These are phyloP conservation scores for Condylura cristata DNA, from an alignment of 2,113 vertebrate genomes.

Conservation along the genomic window DNA sequence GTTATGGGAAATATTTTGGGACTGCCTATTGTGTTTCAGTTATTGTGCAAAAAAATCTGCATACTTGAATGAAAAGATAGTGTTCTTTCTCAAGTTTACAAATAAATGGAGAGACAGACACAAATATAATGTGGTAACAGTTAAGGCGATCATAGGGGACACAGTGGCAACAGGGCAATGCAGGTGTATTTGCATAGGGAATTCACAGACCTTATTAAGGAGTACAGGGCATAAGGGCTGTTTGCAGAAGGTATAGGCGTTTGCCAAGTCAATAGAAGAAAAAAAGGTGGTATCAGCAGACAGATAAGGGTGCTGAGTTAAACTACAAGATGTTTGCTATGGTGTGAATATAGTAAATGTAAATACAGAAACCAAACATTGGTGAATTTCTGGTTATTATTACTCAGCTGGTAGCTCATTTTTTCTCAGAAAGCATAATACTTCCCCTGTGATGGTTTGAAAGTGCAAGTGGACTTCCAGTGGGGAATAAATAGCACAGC, in stretches of 20 bases:
- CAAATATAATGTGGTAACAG: not conserved
- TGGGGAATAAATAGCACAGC: not conserved
- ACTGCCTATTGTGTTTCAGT: not conserved
- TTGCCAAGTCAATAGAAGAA: not conserved
- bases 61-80: not conserved
- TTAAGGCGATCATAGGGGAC: not conserved
- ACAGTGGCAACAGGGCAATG: fast-evolving
- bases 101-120: not conserved
- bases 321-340: not conserved
- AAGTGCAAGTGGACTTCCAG: not conserved
- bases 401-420: not conserved
- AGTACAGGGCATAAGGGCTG: not conserved
- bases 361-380: not conserved
- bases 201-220: not conserved
- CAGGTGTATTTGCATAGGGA: not conserved
- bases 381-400: not conserved
- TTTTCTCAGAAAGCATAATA: not conserved
- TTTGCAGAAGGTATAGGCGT: not conserved
- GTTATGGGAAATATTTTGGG: not conserved
- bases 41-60: not conserved
- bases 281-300: not conserved
- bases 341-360: not conserved
- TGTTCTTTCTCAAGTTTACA: not conserved
- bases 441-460: not conserved
- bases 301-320: not conserved